Conservation (phyloP, 64 coral and sea anemone genomes). For the Orbicella faveolata region DNA sequence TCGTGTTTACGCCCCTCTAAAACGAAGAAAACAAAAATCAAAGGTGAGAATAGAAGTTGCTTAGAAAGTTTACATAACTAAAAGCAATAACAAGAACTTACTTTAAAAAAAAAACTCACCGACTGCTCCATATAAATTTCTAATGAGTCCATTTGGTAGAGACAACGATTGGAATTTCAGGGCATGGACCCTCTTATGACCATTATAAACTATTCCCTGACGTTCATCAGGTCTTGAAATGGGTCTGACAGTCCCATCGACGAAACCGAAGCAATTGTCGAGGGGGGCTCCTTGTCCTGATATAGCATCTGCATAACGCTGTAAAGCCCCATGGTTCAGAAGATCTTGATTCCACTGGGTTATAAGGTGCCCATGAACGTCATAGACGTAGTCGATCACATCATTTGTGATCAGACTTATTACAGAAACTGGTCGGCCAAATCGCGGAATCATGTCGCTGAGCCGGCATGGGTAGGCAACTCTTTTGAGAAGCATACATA, state of each 20-base stretch:
- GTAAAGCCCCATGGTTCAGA: slow-evolving; percentile 5
- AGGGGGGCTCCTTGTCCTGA: slow-evolving; percentile 37
- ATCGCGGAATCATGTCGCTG: slow-evolving; percentile 3
- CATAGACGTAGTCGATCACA: slow-evolving; percentile 7
- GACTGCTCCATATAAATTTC: slow-evolving; percentile 30
- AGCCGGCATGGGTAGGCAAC: no score
- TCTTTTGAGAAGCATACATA: no score
- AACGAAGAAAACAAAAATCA: slow-evolving; percentile 7
- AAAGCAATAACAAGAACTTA: not conserved
- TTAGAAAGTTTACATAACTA: not conserved
- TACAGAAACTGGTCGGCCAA: slow-evolving; percentile 19
- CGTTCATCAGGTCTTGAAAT: no score
- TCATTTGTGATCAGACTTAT: slow-evolving; percentile 21
- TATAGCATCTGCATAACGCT: slow-evolving; percentile 44
- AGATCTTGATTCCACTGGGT: slow-evolving; percentile 25
- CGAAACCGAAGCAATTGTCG: no score
- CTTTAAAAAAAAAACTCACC: slow-evolving; percentile 11
- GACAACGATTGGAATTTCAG: no score
- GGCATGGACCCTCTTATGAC: no score
- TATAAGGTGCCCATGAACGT: not conserved
- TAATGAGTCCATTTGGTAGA: slow-evolving; percentile 52
- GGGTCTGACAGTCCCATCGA: no score
- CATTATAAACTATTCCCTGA: no score
- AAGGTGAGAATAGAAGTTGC: slow-evolving; percentile 34
- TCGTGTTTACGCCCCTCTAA: slow-evolving; percentile 27